Base-by-base conservation (phyloP, 2,113 vertebrate species). In the Grammomys surdaster region DNA sequence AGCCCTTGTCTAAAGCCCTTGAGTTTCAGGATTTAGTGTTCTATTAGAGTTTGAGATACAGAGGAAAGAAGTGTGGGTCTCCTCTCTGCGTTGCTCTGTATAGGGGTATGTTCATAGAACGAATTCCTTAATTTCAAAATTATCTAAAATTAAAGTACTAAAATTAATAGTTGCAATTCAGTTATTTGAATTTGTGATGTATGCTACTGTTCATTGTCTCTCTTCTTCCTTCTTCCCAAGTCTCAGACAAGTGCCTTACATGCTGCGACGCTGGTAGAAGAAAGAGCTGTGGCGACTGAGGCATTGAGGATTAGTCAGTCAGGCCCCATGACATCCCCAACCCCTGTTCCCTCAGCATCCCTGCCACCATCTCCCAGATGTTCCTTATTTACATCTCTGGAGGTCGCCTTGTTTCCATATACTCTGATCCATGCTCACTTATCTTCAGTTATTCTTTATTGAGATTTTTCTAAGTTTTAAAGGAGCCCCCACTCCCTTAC, bases 381-480 rank as follows among this genome's bases (percentile, higher is more conserved):
- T 54, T 10, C 75, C 80, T 28, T 67, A 43, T 65, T 84, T n/a
- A 28, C 12, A 36, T 54, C 51, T 94, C 65, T 33, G 9, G 43
- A 86, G 24, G 7, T 46, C 36, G 67, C 13, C 11, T 9, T 16
- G 40, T 80, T 73, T 56, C 51, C 33, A 56, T 80, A 31, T 33
- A 80, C 19, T 33, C 4, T 56, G 51, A 36, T 20, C 48, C 31
- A 22, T 36, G 24, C 11, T 2, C 56, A 84, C 26, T 63, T 36
- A 82, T 54, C 33, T n/a, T 81, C 9, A 81, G 22, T 22, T 69
- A 54, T 89, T 89, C 8, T 85, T n/a, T 67, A n/a, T 51, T 81
- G 43, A 46, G 0, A 81, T 70, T 51, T 60, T 94, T 90, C 67
- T 89, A 51, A 95, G 67, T 81, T 84, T 95, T 46, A 86, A 26